A percentile compares a stretch with the other conserved stretches of the same genome.
Conservation (phyloP, 53 echinoderm and acorn worm species). For the Apostichopus leukothele region DNA sequence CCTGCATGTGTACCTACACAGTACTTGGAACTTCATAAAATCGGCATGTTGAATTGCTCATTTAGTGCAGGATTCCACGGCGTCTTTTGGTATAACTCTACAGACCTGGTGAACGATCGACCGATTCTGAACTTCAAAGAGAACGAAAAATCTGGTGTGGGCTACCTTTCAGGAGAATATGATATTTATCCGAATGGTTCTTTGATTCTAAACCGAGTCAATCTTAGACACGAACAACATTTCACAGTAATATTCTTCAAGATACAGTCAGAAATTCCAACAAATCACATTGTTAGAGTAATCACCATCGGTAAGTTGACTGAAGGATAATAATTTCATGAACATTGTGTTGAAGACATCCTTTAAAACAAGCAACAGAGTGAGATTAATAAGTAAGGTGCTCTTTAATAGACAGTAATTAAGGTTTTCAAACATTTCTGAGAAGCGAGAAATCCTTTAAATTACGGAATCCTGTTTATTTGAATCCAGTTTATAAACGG, state of each 20-base stretch:
- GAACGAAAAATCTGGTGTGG: not conserved
- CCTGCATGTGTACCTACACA: too few relatives aligned
- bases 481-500: too few relatives aligned
- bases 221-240: not conserved
- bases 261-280: not conserved
- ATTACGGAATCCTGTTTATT: too few relatives aligned
- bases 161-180: not conserved
- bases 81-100: constrained; percentile 13
- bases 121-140: constrained; percentile 1
- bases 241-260: not conserved
- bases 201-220: not conserved
- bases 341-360: not conserved
- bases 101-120: not conserved
- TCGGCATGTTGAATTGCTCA: not conserved
- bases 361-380: too few relatives aligned
- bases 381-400: too few relatives aligned
- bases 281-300: not conserved
- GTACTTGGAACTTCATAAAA: too few relatives aligned
- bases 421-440: too few relatives aligned
- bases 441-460: too few relatives aligned
- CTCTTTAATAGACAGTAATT: too few relatives aligned
- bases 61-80: not conserved
- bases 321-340: not conserved
- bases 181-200: constrained; percentile 13
- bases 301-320: constrained; percentile 5